A percentile compares a stretch with the other conserved stretches of the same genome.
phyloP scores from a whole-genome alignment of 2,113 vertebrate species.

The Dasyurus viverrinus region DNA sequence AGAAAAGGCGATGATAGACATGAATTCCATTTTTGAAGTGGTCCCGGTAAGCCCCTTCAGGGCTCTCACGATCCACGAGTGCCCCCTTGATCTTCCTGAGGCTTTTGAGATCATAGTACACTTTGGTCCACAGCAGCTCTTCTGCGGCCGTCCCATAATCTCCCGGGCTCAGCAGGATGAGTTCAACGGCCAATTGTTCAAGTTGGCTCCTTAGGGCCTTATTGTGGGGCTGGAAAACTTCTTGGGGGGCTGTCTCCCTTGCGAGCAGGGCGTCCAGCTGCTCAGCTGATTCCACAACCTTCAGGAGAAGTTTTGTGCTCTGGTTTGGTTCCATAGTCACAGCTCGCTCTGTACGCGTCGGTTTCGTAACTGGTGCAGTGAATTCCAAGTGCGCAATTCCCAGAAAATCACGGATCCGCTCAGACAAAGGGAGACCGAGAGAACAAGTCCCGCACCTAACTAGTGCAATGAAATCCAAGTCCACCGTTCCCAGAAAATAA shows the following conservation, averaged over 20 bases:
- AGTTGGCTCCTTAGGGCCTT: slow-evolving; percentile 57
- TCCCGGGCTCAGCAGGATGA: slow-evolving; percentile 88
- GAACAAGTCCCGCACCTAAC: background rate
- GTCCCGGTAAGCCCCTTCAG: slow-evolving; percentile 84
- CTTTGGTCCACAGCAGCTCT: slow-evolving; percentile 87
- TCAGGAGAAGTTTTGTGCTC: background rate
- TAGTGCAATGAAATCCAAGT: too few relatives aligned
- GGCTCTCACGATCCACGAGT: slow-evolving; percentile 80
- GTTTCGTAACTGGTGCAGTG: background rate
- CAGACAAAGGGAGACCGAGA: background rate
- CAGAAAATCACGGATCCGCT: background rate
- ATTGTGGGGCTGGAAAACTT: slow-evolving; percentile 42
- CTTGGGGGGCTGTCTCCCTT: slow-evolving; percentile 33
- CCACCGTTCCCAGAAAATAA: background rate
- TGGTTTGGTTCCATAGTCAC: background rate
- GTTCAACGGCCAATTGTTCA: slow-evolving; percentile 86
- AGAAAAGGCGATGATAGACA: slow-evolving; percentile 88
- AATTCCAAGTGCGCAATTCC: background rate
- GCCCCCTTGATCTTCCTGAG: slow-evolving; percentile 88
- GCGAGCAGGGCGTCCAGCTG: slow-evolving; percentile 1
- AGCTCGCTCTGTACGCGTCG: background rate
- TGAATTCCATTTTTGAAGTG: slow-evolving; percentile 87
- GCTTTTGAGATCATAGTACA: slow-evolving; percentile 87
- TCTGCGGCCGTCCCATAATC: slow-evolving; percentile 89
- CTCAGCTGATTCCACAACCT: background rate